Percentiles rank a stretch among this genome's conserved stretches.
These are phyloP conservation scores for Desmodus rotundus DNA, from an alignment of 2,113 vertebrate genomes.

Conservation along the genomic window DNA sequence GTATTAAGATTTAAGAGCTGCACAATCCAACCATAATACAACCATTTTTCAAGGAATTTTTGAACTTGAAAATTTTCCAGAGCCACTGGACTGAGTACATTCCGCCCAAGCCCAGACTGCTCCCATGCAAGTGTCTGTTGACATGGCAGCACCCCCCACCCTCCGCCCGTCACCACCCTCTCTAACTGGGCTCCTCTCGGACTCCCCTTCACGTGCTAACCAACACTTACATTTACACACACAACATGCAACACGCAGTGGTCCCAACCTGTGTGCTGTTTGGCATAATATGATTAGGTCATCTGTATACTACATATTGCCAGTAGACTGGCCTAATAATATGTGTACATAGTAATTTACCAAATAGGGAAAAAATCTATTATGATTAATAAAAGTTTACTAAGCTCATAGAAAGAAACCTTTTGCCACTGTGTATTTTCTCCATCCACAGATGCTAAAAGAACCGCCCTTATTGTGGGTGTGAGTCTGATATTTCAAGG, in stretches of 20 bases:
- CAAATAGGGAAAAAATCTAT: background rate
- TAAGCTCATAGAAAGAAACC: background rate
- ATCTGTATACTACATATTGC: background rate
- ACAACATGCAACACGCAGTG: too few relatives aligned
- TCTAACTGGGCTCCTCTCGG: background rate
- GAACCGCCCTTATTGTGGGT: background rate
- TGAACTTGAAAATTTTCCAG: background rate
- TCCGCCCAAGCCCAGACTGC: background rate
- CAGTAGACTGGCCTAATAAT: background rate
- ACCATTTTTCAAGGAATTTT: background rate
- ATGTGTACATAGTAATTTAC: background rate
- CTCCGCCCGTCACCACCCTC: background rate
- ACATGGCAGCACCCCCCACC: too few relatives aligned
- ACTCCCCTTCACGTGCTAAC: background rate
- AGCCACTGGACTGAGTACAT: background rate
- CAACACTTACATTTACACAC: background rate
- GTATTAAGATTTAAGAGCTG: background rate
- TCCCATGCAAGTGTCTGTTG: background rate
- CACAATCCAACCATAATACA: background rate
- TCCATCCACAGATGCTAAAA: background rate
- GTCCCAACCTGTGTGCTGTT: background rate
- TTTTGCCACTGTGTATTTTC: background rate
- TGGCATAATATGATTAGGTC: background rate
- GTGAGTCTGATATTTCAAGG: background rate
- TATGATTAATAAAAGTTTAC: background rate